Evolutionary conservation across 2,113 vertebrate genomes (phyloP), one percentile per base, ranked within the genome.

Genomic region (Amblyopsis rosae): DNA sequence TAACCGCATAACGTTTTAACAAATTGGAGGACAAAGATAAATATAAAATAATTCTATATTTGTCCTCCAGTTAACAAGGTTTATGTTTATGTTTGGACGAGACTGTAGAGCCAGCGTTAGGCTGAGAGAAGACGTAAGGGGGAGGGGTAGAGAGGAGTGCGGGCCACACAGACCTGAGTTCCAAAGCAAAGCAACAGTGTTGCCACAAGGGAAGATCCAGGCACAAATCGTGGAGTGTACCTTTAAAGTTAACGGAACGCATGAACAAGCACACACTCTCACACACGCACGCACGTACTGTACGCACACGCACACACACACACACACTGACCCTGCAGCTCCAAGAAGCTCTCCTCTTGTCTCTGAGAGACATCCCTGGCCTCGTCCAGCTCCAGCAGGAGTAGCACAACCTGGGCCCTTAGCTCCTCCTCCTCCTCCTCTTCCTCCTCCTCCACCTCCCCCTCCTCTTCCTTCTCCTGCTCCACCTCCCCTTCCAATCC

Each of bases 351-450:
- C 0, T 94, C 93, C 72, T 94, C 90, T 0, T 96, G 93, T 70
- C 90, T 90, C 46, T 91, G 88, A 0, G 93, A 93, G 58, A 91
- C 78, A 12, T 94, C 92, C 15, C 91, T 83, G 0, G 93, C 87
- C 79, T 95, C 93, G 16, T 95, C 94, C 85, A 96, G 88, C 65
- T 95, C 94, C 15, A 93, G 76, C 69, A 95, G 86, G 70, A 96
- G 89, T 70, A 92, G 93, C 1, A 92, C 55, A 71, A 95, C 85
- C 88, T 95, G 94, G 19, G 85, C 82, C 70, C 90, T 90, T 65
- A 94, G 79, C 68, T 93, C 91, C 72, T 94, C 92, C 79, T 89
- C 73, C 69, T 93, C 92, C 0, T 86, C 86, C 61, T 89, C 88
- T 0, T 84, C 87, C 49, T 85, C 83, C 70, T 81, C 79, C 61